Percentiles rank a stretch among this genome's conserved stretches.
These are phyloP conservation scores for Ptychoptera contaminata DNA, from an alignment of 2,888 invertebrate genomes.

Conservation along the genomic window DNA sequence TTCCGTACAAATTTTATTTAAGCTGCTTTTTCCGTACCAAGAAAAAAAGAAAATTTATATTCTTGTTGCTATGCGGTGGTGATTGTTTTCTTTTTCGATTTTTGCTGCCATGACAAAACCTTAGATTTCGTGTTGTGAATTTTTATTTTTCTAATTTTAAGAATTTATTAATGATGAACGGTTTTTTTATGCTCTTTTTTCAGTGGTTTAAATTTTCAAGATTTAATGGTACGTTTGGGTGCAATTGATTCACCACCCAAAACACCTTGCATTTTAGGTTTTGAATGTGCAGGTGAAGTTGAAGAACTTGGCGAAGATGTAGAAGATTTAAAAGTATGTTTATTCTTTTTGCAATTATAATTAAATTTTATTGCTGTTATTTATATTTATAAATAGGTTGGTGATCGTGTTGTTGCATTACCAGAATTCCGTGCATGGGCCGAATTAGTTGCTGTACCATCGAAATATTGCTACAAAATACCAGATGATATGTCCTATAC, in stretches of 20 bases:
- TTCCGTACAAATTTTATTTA: no score
- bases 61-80: no score
- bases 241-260: constrained; percentile 78
- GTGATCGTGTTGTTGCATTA: constrained; percentile 68
- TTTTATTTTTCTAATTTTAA: neutral
- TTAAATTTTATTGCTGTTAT: constrained; percentile 11
- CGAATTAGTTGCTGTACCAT: constrained; percentile 63
- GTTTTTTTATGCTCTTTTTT: constrained; percentile 26
- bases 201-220: constrained; percentile 81
- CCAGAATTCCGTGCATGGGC: constrained; percentile 79
- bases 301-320: constrained; percentile 66
- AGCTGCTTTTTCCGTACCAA: no score
- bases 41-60: no score
- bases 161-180: neutral
- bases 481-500: constrained; percentile 58
- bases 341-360: neutral
- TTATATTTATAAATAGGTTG: constrained; percentile 37
- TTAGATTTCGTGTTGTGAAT: neutral
- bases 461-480: constrained; percentile 63
- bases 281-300: constrained; percentile 74
- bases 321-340: constrained; percentile 54
- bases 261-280: constrained; percentile 75
- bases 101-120: no score
- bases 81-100: no score
- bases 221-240: constrained; percentile 76